phyloP scores from a whole-genome alignment of 2,113 vertebrate species.

The Menura novaehollandiae region DNA sequence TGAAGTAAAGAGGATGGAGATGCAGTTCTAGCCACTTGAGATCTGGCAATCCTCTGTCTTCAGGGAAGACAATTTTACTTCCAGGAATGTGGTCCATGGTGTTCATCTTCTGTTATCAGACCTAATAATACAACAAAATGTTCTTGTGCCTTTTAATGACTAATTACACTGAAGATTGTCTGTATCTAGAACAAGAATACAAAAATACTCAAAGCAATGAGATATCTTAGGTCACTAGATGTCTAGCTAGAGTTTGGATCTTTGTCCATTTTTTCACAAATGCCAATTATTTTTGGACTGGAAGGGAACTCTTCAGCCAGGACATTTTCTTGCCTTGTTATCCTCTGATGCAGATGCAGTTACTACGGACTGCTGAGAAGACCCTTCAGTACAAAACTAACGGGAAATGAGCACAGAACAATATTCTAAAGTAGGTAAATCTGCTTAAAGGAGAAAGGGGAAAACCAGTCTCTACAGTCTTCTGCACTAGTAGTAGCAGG shows the following conservation, averaged over 20 bases:
- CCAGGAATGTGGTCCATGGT: neutral
- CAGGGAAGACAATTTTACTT: neutral
- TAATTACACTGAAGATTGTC: neutral
- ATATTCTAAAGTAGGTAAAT: neutral
- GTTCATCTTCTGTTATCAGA: neutral
- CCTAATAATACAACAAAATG: neutral
- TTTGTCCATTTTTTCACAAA: neutral
- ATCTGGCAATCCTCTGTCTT: neutral
- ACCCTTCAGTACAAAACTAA: neutral
- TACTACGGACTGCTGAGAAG: neutral
- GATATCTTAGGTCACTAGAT: neutral
- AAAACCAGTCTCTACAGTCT: neutral
- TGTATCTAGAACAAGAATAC: neutral
- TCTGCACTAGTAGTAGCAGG: neutral
- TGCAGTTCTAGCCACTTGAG: neutral
- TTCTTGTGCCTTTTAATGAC: neutral
- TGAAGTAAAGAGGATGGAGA: neutral
- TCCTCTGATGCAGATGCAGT: neutral
- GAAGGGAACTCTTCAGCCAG: accelerated
- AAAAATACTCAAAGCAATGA: neutral
- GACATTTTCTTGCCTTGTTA: neutral
- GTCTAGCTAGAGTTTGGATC: neutral
- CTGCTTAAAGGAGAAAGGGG: neutral
- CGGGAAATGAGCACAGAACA: neutral
- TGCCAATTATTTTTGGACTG: neutral